Evolutionary conservation across 1,140 invertebrate species (phyloP), one percentile per base, ranked within the genome.

Genomic region (Neotoxoptera formosana): DNA sequence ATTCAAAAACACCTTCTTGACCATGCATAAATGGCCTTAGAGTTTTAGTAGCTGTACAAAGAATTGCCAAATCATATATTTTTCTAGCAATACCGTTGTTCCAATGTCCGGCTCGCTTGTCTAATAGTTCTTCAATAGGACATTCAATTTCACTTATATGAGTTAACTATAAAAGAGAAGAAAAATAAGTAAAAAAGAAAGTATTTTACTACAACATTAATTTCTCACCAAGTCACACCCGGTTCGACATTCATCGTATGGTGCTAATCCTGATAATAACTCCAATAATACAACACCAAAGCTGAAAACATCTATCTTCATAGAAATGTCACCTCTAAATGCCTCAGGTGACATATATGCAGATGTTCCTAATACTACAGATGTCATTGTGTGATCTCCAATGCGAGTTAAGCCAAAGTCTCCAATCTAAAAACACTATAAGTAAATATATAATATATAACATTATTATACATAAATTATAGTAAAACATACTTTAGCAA

Each of bases 341-440:
- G 97, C 97, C 95, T 98, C 97, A 1, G 96, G 97, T 51, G 97
- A 96, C 97, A 98, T 97, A 95, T 98, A 98, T 0, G 97, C 96
- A 9, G 96, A 96, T 20, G 97, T 97, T 30, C 97, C 97, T 94
- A 96, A 96, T 36, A 96, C 96, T 45, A 95, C 96, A 83, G 96
- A 96, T 20, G 95, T 95, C n/a, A 94, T 94, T 0, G 95, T 91
- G 23, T 95, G 94, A 88, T 96, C 95, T 94, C 95, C 95, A 51
- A 96, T 95, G 83, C 96, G 95, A 0, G 96, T 96, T 81, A 97
- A 95, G 2, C 97, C 97, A 96, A 98, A 98, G 95, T 97, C 97
- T 94, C 97, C 97, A 53, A 98, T 95, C 96, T 97, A 95, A 94
- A 95, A 96, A 93, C 7, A 67, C 1, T 90, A 45, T n/a, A 48